These are phyloP conservation scores for Sebastes fasciatus DNA, from an alignment of 2,113 vertebrate genomes.

Conservation along the genomic window DNA sequence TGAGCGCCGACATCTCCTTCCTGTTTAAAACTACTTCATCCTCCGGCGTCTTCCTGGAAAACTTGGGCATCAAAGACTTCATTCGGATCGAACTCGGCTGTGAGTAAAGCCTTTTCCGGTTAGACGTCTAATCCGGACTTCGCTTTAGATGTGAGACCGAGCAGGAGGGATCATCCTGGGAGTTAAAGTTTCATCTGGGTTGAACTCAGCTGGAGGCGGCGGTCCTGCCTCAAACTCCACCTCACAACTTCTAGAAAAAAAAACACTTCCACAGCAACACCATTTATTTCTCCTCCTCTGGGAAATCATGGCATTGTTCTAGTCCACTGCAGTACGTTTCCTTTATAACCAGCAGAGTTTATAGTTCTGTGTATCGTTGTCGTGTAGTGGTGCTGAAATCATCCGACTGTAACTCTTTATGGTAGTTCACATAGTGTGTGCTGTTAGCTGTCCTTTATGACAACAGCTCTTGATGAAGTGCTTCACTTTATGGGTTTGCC, in stretches of 20 bases:
- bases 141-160: slow-evolving; percentile 14
- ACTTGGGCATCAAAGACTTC: slow-evolving; percentile 95
- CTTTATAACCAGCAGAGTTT: slow-evolving; percentile 16
- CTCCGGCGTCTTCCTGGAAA: slow-evolving; percentile 95
- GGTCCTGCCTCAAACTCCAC: not conserved
- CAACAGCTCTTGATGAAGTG: not conserved
- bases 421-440: not conserved
- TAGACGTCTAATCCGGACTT: slow-evolving; percentile 23
- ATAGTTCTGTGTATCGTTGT: slow-evolving; percentile 6
- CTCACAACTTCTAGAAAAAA: not conserved
- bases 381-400: not conserved
- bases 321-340: not conserved
- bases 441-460: not conserved
- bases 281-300: slow-evolving; percentile 25
- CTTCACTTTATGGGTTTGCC: not conserved
- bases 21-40: slow-evolving; percentile 95
- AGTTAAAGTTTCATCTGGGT: slow-evolving; percentile 1
- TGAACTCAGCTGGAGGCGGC: slow-evolving; percentile 19
- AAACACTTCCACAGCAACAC: not conserved
- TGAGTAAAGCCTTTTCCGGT: slow-evolving; percentile 82
- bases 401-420: not conserved
- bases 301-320: slow-evolving; percentile 38
- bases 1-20: slow-evolving; percentile 95
- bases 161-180: slow-evolving; percentile 2
- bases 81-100: slow-evolving; percentile 93